Percentiles rank a stretch among this genome's conserved stretches.
Conservation (phyloP, 2,888 invertebrate genomes). For the Ichneumoninae sp. region DNA sequence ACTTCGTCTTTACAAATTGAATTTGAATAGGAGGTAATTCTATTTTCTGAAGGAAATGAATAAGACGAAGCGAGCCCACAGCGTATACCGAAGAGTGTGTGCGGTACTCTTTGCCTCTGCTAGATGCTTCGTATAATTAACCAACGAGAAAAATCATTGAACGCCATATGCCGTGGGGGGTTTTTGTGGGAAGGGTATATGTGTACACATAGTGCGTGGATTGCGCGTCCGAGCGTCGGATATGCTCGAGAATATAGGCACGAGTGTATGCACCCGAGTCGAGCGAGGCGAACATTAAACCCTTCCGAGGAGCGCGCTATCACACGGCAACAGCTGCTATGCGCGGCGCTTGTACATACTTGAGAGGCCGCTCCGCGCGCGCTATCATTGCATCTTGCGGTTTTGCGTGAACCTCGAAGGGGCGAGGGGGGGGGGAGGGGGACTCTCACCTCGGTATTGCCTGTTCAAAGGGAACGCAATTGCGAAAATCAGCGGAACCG, state of each 20-base stretch:
- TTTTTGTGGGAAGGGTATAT: constrained; percentile 57
- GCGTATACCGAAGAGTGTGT: constrained; percentile 31
- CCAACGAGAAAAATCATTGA: constrained; percentile 78
- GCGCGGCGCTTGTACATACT: constrained; percentile 78
- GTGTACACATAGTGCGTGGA: constrained; percentile 53
- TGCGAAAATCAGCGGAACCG: constrained; percentile 60
- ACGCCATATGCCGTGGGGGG: constrained; percentile 81
- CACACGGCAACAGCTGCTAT: constrained; percentile 82
- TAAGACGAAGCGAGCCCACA: constrained; percentile 25
- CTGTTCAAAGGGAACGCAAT: constrained; percentile 46
- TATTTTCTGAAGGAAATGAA: constrained; percentile 1
- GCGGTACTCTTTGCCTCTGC: constrained; percentile 72
- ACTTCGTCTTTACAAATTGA: background rate
- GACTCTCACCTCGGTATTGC: constrained; percentile 24
- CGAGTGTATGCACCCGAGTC: constrained; percentile 47
- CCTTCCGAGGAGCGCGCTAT: constrained; percentile 74
- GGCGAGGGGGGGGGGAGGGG: background rate
- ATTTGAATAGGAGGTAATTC: background rate
- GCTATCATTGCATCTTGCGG: constrained; percentile 71
- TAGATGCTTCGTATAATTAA: constrained; percentile 80
- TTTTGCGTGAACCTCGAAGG: constrained; percentile 64
- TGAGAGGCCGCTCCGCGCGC: constrained; percentile 64
- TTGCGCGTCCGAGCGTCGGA: constrained; percentile 57
- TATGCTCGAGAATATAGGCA: constrained; percentile 54
- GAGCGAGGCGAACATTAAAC: constrained; percentile 68